Conservation (phyloP, 23 tunicate species). For the Trididemnum nubilum region DNA sequence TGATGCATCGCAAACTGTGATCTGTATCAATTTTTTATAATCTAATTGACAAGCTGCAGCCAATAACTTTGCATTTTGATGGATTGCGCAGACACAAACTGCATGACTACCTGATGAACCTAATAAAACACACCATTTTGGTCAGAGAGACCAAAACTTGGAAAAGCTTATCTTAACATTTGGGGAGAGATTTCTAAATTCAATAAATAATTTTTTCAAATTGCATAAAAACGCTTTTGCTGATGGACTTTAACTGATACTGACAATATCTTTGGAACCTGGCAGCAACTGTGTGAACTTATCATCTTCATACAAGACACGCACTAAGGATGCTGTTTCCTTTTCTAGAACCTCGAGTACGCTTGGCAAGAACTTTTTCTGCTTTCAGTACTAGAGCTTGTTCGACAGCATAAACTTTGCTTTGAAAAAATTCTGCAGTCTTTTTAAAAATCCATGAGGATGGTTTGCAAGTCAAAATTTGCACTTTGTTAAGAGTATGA, state of each 20-base stretch:
- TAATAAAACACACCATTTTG: constrained; percentile 11
- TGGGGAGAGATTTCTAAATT: constrained; percentile 4
- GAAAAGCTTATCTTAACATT: constrained; percentile 8
- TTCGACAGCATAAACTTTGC: constrained; percentile 13
- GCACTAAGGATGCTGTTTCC: constrained; percentile 7
- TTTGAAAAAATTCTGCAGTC: constrained; percentile 25
- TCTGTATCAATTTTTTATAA: constrained; percentile 4
- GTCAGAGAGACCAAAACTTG: constrained; percentile 9
- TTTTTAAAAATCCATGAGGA: constrained; percentile 20
- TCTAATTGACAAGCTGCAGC: background rate
- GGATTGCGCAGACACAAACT: constrained; percentile 21
- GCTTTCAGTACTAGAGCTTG: constrained; percentile 20
- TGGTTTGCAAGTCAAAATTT: constrained; percentile 30
- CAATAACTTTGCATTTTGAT: constrained; percentile 13
- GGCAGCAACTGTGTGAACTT: constrained; percentile 24
- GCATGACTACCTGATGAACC: constrained; percentile 36
- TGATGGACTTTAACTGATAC: constrained; percentile 9
- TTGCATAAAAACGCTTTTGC: constrained; percentile 25
- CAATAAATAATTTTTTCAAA: constrained; percentile 11
- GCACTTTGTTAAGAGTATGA: constrained; percentile 4
- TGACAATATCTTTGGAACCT: constrained; percentile 27
- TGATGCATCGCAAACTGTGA: constrained; percentile 1
- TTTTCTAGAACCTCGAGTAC: background rate
- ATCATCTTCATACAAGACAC: constrained; percentile 28
- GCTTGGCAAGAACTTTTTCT: background rate